These are phyloP conservation scores for Melanophora roralis DNA, from an alignment of 2,888 invertebrate genomes.

Conservation along the genomic window DNA sequence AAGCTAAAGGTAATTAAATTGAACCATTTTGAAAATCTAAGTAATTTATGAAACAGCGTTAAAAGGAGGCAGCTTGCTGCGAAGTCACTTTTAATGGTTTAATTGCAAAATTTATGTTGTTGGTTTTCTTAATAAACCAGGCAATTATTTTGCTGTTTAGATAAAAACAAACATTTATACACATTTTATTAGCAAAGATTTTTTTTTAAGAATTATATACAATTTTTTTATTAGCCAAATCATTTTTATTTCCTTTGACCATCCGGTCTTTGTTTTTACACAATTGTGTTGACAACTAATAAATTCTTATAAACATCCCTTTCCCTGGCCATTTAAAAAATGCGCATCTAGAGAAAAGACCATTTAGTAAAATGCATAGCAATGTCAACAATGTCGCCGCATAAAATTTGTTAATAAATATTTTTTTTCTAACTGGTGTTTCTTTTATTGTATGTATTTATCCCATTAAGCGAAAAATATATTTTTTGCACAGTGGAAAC, in stretches of 20 bases:
- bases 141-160: background rate
- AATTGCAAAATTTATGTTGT: background rate
- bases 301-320: slow-evolving; percentile 12
- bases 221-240: too few species aligned
- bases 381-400: slow-evolving; percentile 18
- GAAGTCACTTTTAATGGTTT: background rate
- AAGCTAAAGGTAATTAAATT: background rate
- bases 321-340: background rate
- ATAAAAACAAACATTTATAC: background rate
- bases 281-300: slow-evolving; percentile 30
- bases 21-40: background rate
- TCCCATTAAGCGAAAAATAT: background rate
- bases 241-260: background rate
- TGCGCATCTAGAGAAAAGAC: background rate
- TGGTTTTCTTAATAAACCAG: background rate
- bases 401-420: slow-evolving; percentile 7
- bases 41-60: slow-evolving; percentile 1
- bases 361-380: background rate
- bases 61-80: slow-evolving; percentile 18
- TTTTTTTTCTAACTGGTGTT: slow-evolving; percentile 19
- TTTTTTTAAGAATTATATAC: too few species aligned
- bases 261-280: background rate
- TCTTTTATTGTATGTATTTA: slow-evolving; percentile 1
- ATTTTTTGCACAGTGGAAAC: too few species aligned
- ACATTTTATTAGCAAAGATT: too few species aligned